These are phyloP conservation scores for Vanessa tameamea DNA, from an alignment of 1,140 invertebrate genomes.

Conservation along the genomic window DNA sequence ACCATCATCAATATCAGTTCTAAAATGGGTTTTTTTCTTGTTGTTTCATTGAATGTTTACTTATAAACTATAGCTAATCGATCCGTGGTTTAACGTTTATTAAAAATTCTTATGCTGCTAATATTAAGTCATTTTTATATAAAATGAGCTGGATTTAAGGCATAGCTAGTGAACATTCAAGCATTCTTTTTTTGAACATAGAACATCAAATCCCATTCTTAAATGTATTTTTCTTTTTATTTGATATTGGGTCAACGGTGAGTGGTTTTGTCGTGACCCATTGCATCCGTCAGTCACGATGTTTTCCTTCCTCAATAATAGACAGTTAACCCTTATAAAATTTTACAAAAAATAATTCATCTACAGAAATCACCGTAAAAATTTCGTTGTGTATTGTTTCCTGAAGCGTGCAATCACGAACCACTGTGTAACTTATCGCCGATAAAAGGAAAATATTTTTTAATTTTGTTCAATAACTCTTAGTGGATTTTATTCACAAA, in stretches of 20 bases:
- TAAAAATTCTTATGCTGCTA: too few species aligned
- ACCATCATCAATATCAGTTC: too few species aligned
- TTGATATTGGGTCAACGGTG: slow-evolving; percentile 37
- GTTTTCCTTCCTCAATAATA: slow-evolving; percentile 48
- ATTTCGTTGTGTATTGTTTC: slow-evolving; percentile 40
- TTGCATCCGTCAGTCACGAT: slow-evolving; percentile 51
- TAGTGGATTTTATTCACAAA: neutral
- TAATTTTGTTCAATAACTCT: neutral
- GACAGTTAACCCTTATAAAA: slow-evolving; percentile 44
- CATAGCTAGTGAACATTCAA: too few species aligned
- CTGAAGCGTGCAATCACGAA: slow-evolving; percentile 65
- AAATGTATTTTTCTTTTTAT: too few species aligned
- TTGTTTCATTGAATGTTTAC: too few species aligned
- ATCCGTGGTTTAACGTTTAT: too few species aligned
- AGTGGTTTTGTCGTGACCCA: slow-evolving; percentile 59
- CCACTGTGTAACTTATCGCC: neutral
- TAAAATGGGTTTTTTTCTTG: too few species aligned
- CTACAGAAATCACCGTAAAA: slow-evolving; percentile 7
- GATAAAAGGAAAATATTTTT: neutral
- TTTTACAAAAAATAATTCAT: slow-evolving; percentile 43
- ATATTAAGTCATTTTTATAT: too few species aligned
- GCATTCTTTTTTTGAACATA: too few species aligned
- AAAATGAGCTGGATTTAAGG: too few species aligned
- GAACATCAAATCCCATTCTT: too few species aligned
- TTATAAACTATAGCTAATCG: too few species aligned